Conservation (phyloP, 1,140 invertebrate species). For the Procambarus clarkii region DNA sequence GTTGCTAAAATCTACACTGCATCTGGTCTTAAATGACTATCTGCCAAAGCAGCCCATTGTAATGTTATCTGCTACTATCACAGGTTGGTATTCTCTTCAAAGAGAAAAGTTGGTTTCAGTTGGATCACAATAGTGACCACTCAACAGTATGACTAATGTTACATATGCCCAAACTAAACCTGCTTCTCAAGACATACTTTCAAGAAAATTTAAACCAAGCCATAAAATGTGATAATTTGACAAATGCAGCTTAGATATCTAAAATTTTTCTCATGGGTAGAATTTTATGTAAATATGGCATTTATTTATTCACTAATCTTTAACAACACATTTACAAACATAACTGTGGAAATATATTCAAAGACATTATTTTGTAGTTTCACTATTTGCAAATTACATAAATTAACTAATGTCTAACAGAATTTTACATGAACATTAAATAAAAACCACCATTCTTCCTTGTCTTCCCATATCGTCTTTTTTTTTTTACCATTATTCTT, state of each 20-base stretch:
- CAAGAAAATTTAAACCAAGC: background rate
- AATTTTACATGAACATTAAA: too few relatives aligned
- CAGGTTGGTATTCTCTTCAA: background rate
- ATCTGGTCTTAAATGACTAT: background rate
- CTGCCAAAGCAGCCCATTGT: background rate
- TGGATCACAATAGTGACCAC: background rate
- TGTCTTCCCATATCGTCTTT: too few relatives aligned
- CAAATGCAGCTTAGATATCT: background rate
- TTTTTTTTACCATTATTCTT: too few relatives aligned
- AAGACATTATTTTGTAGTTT: background rate
- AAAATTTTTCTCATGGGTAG: background rate
- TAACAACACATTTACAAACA: background rate
- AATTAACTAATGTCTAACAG: too few relatives aligned
- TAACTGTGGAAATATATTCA: background rate
- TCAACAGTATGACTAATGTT: too few relatives aligned
- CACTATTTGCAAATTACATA: too few relatives aligned
- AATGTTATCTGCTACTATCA: background rate
- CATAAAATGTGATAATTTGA: background rate
- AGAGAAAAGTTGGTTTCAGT: background rate
- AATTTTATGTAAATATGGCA: background rate
- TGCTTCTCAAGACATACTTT: background rate
- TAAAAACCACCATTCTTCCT: too few relatives aligned
- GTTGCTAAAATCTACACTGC: background rate
- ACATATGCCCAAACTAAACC: background rate
- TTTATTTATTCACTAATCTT: background rate